phyloP scores from a whole-genome alignment of 2,888 invertebrate species.

The Pristionchus fissidentatus region DNA sequence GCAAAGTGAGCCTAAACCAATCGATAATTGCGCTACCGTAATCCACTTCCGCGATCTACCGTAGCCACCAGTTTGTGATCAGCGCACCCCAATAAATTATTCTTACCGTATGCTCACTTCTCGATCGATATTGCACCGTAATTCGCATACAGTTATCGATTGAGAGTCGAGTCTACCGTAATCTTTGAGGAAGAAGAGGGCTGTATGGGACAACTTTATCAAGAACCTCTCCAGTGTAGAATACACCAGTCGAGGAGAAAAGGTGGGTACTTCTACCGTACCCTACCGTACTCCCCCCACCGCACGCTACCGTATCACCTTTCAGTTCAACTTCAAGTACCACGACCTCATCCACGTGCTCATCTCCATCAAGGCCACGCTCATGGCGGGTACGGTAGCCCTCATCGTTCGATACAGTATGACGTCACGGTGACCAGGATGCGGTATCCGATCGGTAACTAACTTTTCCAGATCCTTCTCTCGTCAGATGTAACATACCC shows the following conservation, averaged over 20 bases:
- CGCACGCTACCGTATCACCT: too few relatives aligned
- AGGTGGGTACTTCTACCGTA: background rate
- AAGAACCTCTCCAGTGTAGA: background rate
- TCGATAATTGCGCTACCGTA: too few relatives aligned
- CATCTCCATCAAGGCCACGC: background rate
- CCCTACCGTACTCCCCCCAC: background rate
- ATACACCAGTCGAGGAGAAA: background rate
- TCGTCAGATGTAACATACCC: background rate
- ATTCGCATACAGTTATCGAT: too few relatives aligned
- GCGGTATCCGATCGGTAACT: background rate
- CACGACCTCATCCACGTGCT: background rate
- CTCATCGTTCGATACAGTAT: background rate
- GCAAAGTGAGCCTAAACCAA: too few relatives aligned
- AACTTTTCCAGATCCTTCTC: background rate
- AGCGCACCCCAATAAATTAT: too few relatives aligned
- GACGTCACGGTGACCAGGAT: background rate
- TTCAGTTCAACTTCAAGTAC: constrained; percentile 3
- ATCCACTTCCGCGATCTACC: too few relatives aligned
- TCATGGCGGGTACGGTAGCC: background rate
- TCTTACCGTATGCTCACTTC: too few relatives aligned
- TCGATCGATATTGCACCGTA: too few relatives aligned
- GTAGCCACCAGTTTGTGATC: too few relatives aligned
- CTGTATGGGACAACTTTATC: background rate
- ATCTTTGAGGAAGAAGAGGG: too few relatives aligned
- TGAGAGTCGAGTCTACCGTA: too few relatives aligned